Conservation (phyloP, 2,888 invertebrate species). For the Teleiodes luculella region DNA sequence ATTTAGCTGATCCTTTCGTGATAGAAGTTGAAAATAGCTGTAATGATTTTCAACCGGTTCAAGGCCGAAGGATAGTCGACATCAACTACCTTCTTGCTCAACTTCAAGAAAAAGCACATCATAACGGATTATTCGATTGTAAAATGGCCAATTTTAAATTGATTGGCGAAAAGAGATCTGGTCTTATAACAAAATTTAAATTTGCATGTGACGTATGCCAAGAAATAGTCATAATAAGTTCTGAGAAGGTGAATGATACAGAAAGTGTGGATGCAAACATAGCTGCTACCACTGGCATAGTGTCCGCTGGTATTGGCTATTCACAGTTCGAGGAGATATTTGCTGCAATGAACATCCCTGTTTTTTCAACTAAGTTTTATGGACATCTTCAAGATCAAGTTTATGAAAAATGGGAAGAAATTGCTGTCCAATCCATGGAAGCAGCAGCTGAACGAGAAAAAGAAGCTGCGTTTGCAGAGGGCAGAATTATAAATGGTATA, state of each 20-base stretch:
- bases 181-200: conserved; percentile 14
- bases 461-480: conserved; percentile 22
- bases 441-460: conserved; percentile 19
- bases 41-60: neutral
- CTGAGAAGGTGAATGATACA: conserved; percentile 5
- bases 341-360: conserved; percentile 10
- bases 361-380: conserved; percentile 10
- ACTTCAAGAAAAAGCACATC: conserved; percentile 10
- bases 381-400: conserved; percentile 10
- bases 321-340: conserved; percentile 14
- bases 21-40: conserved; percentile 1
- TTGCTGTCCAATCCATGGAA: conserved; percentile 15
- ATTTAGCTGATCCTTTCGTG: no score
- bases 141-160: conserved; percentile 8
- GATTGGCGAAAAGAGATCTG: conserved; percentile 13
- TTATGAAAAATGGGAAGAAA: conserved; percentile 18
- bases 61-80: conserved; percentile 5
- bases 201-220: conserved; percentile 17
- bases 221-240: conserved; percentile 7
- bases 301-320: conserved; percentile 20
- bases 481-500: conserved; percentile 17
- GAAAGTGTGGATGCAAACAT: conserved; percentile 14
- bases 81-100: neutral
- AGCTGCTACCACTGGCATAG: conserved; percentile 18
- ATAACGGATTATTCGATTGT: conserved; percentile 13